phyloP scores from a whole-genome alignment of 2,888 invertebrate species.

The Platypus cylindrus region DNA sequence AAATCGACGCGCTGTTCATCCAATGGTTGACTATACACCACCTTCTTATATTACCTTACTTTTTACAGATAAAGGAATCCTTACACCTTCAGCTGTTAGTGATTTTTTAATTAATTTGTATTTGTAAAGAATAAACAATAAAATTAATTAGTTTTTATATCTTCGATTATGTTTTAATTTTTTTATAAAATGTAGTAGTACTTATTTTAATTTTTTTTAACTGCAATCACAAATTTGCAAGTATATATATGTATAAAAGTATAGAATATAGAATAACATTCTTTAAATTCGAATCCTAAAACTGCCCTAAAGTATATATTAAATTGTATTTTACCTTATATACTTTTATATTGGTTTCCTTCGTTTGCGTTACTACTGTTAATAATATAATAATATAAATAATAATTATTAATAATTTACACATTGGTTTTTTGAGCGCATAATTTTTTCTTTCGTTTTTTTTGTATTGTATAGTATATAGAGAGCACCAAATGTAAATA shows the following conservation, averaged over 20 bases:
- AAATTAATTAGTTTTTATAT: background rate
- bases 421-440: no score
- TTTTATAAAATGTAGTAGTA: constrained; percentile 2
- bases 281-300: constrained; percentile 1
- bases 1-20: no score
- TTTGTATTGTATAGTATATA: no score
- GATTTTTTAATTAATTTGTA: constrained; percentile 96
- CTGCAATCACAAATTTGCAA: background rate
- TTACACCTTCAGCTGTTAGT: constrained; percentile 94
- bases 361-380: no score
- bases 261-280: no score
- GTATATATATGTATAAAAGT: background rate
- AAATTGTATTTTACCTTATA: background rate
- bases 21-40: constrained; percentile 93
- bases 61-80: constrained; percentile 90
- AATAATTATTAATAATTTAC: no score
- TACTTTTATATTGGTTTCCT: no score
- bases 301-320: background rate
- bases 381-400: no score
- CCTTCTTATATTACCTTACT: constrained; percentile 84
- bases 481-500: no score
- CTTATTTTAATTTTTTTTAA: constrained; percentile 5
- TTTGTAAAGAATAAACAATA: constrained; percentile 51
- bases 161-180: constrained; percentile 1
- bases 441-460: no score